Base-by-base conservation (phyloP, 2,888 invertebrate species). In the Caenorhabditis afra region DNA sequence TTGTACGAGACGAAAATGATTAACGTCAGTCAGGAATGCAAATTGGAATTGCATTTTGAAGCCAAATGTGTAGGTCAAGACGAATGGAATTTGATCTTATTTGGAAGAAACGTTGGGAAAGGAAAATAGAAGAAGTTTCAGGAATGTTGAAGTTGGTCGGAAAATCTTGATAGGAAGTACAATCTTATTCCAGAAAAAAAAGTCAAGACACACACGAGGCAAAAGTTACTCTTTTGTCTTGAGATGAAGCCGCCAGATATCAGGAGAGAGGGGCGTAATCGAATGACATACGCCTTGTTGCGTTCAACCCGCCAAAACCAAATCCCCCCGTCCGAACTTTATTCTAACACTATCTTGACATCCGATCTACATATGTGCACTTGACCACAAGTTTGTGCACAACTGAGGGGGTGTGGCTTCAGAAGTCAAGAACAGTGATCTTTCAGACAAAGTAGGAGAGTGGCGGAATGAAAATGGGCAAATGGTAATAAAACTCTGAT, bases 181-280 rank as follows among this genome's bases (percentile, higher is more conserved):
- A 35, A 49, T 39, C 22, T 11, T 41, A 59, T 35, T 50, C 59
- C 44, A 45, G 37, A 14, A 29, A 45, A 52, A 70, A 70, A 59
- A 59, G 41, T 49, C 50, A 23, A 49, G 22, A 44, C 29, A 29
- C 29, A 29, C 29, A 29, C 11, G 22, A 39, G 22, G 49, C 41
- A 68, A 64, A 71, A 57, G 64, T 71, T 55, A 50, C 62, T 70
- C 70, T 70, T 53, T 62, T 61, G 47, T 62, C 70, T 52, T 44
- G 16, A 71, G 71, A 71, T 71, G 64, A 71, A 71, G 57, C 71
- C 71, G 64, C 37, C 62, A 71, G 71, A 71, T 71, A 71, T 49
- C 44, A 12, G 41, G 39, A 44, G 35, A 14, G 35, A 14, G 35
- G 14, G 35, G 55, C 47, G 71, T 71, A 71, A 64, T 71, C 71